Percentiles rank a stretch among this genome's conserved stretches.
Evolutionary conservation across 2,113 vertebrate genomes (phyloP).

Genomic region (Aldabrachelys gigantea): DNA sequence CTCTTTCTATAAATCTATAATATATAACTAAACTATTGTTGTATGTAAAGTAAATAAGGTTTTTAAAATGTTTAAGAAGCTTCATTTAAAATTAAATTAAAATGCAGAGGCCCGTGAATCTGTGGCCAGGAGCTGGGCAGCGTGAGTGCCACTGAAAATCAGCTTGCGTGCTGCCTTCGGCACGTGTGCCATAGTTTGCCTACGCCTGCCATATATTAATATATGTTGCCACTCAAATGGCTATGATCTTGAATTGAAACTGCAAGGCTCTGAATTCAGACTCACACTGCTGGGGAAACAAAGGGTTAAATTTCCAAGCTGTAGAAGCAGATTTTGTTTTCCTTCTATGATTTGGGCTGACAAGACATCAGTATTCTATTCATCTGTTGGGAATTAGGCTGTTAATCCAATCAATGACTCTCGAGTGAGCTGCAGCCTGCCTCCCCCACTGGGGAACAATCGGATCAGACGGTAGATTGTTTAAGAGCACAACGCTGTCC

Average conservation of each 20-base stretch:
- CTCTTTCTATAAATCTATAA: no score
- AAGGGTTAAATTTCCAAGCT: constrained; percentile 82
- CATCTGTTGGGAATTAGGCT: constrained; percentile 96
- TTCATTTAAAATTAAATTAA: no score
- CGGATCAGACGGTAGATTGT: constrained; percentile 89
- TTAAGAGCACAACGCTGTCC: constrained; percentile 83
- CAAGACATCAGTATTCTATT: constrained; percentile 95
- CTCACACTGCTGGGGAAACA: not conserved
- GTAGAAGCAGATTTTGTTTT: constrained; percentile 87
- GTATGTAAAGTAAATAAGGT: no score
- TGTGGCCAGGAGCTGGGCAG: no score
- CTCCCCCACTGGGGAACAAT: constrained; percentile 90
- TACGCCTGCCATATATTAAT: not conserved
- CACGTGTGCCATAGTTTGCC: no score
- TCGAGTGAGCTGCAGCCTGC: constrained; percentile 91
- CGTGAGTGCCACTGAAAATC: no score
- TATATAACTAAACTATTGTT: no score
- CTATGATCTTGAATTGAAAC: constrained; percentile 4
- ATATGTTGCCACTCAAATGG: constrained; percentile 12
- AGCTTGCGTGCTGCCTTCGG: no score
- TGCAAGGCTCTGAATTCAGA: not conserved
- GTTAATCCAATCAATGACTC: constrained; percentile 98
- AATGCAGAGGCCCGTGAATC: no score
- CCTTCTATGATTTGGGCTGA: constrained; percentile 85
- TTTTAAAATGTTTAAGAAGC: no score